phyloP scores from a whole-genome alignment of 2,113 vertebrate species.

The Scomber colias region DNA sequence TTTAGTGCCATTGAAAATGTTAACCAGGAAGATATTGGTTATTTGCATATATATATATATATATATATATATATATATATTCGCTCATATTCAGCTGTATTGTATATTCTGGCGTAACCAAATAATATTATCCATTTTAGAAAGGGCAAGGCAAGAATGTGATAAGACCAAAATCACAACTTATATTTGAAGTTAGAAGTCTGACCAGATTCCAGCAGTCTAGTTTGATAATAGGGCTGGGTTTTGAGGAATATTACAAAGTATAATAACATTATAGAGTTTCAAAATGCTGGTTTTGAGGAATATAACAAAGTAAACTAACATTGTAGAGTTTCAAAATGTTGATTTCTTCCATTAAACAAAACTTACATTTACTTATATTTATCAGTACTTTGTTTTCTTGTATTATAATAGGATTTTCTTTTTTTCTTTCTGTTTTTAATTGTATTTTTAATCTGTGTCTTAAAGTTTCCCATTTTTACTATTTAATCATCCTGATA shows the following conservation, averaged over 20 bases:
- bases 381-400: too few species aligned
- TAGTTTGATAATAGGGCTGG: neutral
- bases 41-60: neutral
- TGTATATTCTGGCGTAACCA: conserved; percentile 65
- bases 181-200: conserved; percentile 29
- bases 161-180: conserved; percentile 34
- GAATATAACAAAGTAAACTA: neutral
- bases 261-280: neutral
- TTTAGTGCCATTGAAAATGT: neutral
- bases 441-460: too few species aligned
- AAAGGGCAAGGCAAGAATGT: conserved; percentile 38
- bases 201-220: neutral
- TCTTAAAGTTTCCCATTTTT: too few species aligned
- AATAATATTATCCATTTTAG: conserved; percentile 51
- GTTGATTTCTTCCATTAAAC: too few species aligned
- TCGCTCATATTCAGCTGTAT: neutral
- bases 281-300: neutral
- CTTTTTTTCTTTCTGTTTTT: too few species aligned
- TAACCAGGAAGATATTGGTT: conserved; percentile 1
- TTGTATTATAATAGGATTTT: too few species aligned
- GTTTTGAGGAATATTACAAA: neutral
- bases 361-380: too few species aligned
- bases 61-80: neutral
- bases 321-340: neutral
- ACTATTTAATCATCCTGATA: too few species aligned